Conservation (phyloP, 92 coral and sea anemone genomes). For the Paragorgia papillata region DNA sequence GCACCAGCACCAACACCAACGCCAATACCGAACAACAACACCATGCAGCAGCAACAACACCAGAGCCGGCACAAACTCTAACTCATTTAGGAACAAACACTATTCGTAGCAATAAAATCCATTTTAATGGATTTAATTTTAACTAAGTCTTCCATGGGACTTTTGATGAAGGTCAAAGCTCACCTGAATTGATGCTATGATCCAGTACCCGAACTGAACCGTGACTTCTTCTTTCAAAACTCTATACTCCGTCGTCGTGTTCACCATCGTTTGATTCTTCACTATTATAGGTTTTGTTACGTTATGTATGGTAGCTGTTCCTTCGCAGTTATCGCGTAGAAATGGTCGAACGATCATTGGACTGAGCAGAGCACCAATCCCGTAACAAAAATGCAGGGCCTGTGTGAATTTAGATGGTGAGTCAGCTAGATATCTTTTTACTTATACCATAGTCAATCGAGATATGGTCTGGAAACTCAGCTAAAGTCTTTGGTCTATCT, state of each 20-base stretch:
- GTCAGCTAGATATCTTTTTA: neutral
- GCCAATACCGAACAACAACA: no score
- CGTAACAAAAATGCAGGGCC: conserved; percentile 97
- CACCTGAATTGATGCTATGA: conserved; percentile 93
- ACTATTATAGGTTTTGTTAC: conserved; percentile 16
- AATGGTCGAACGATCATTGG: conserved; percentile 95
- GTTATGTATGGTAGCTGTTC: conserved; percentile 67
- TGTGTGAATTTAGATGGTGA: conserved; percentile 17
- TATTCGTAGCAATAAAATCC: no score
- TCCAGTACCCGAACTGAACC: conserved; percentile 97
- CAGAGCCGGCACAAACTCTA: no score
- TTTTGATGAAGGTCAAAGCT: no score
- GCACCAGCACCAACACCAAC: no score
- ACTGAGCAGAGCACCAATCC: conserved; percentile 91
- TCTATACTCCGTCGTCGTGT: conserved; percentile 13
- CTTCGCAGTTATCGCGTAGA: conserved; percentile 83
- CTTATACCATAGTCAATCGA: no score
- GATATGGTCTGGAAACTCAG: no score
- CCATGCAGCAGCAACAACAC: no score
- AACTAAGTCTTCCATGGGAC: no score
- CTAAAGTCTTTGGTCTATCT: no score
- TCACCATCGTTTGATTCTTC: conserved; percentile 12
- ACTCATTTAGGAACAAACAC: no score
- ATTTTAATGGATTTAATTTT: no score
- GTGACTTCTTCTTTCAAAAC: conserved; percentile 23